Percentiles rank a stretch among this genome's conserved stretches.
Conservation (phyloP, 2,888 invertebrate genomes). For the Rosalia funebris region DNA sequence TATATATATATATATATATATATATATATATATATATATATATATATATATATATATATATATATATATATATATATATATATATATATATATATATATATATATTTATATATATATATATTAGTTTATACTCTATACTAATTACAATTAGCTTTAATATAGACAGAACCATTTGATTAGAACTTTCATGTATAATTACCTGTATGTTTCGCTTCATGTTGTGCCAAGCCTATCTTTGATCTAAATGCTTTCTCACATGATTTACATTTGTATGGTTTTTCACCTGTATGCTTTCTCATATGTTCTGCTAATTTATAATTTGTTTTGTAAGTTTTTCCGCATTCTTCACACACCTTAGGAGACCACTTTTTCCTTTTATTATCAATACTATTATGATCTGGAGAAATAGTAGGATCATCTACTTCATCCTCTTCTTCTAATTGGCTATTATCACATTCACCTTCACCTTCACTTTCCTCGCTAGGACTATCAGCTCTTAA, state of each 20-base stretch:
- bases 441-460: conserved; percentile 42
- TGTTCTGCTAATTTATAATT: conserved; percentile 71
- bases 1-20: too few relatives aligned
- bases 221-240: conserved; percentile 70
- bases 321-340: conserved; percentile 69
- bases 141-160: too few relatives aligned
- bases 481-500: conserved; percentile 44
- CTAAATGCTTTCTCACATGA: conserved; percentile 70
- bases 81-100: too few relatives aligned
- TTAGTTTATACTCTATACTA: too few relatives aligned
- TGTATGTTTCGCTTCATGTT: conserved; percentile 71
- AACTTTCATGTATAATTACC: too few relatives aligned
- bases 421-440: conserved; percentile 42
- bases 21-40: too few relatives aligned
- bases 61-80: too few relatives aligned
- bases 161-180: too few relatives aligned
- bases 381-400: conserved; percentile 18
- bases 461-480: conserved; percentile 47
- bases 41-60: too few relatives aligned
- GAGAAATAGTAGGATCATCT: conserved; percentile 34
- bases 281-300: conserved; percentile 71
- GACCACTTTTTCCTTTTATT: conserved; percentile 56
- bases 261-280: conserved; percentile 69
- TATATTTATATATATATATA: too few relatives aligned
- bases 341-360: conserved; percentile 67